phyloP scores from a whole-genome alignment of 2,797 vertebrate genomes.

The Chelon auratus region DNA sequence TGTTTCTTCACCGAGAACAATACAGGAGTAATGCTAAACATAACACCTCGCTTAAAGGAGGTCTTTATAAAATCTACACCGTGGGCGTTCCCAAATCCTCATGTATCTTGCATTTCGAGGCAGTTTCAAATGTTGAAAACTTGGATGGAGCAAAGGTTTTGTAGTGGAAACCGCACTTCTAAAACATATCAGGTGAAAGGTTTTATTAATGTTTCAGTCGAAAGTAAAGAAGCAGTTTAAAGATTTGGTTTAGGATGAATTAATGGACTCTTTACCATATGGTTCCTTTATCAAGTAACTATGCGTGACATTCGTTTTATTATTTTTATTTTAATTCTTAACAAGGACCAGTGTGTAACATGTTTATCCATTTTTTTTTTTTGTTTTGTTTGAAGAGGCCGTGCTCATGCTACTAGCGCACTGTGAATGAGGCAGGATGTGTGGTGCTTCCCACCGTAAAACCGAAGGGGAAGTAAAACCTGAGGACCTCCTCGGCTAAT shows the following conservation, averaged over 20 bases:
- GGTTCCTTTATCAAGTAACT: too few relatives aligned
- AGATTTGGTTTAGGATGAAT: too few relatives aligned
- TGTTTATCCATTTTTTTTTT: neutral
- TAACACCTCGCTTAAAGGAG: conserved; percentile 72
- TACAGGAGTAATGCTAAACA: conserved; percentile 64
- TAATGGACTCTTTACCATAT: too few relatives aligned
- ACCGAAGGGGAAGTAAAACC: neutral
- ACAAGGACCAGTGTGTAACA: too few relatives aligned
- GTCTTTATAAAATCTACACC: conserved; percentile 56
- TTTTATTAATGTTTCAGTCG: conserved; percentile 11
- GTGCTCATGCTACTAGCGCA: neutral
- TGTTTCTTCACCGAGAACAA: conserved; percentile 74
- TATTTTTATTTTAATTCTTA: too few relatives aligned
- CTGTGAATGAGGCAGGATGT: neutral
- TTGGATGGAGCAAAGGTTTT: conserved; percentile 2
- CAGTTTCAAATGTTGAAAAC: conserved; percentile 40
- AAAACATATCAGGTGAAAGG: neutral
- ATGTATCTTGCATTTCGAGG: conserved; percentile 49
- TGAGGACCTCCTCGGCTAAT: conserved; percentile 13
- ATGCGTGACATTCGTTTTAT: too few relatives aligned
- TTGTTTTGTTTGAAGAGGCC: too few relatives aligned
- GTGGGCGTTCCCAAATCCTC: conserved; percentile 36
- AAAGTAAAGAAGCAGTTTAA: neutral
- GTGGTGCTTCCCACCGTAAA: neutral
- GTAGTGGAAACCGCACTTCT: conserved; percentile 10